Evolutionary conservation across 2,113 vertebrate genomes (phyloP).

Genomic region (Sus scrofa): DNA sequence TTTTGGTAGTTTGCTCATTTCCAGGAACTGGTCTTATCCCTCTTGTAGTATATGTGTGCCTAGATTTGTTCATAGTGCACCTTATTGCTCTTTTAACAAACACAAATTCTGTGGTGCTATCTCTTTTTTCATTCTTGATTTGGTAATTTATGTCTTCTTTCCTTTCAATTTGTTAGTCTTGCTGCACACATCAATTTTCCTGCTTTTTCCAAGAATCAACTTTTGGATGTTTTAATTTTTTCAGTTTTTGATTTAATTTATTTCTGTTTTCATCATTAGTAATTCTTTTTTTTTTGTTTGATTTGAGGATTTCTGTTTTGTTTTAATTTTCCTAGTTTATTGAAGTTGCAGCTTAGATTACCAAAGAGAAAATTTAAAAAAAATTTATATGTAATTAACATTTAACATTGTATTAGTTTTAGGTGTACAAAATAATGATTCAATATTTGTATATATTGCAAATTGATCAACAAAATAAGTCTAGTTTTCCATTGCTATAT

Average conservation of each 20-base stretch:
- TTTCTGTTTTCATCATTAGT: neutral
- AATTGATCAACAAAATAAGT: neutral
- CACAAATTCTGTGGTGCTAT: neutral
- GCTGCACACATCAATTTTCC: neutral
- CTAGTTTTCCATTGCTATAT: neutral
- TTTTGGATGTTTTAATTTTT: neutral
- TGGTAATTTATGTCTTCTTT: neutral
- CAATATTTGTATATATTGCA: neutral
- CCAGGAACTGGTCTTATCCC: neutral
- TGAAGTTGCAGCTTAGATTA: neutral
- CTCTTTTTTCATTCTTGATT: neutral
- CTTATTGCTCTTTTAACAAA: neutral
- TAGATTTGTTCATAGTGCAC: neutral
- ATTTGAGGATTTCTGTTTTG: neutral
- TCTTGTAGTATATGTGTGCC: neutral
- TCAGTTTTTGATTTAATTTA: neutral
- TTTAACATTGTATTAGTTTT: neutral
- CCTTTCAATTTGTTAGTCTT: neutral
- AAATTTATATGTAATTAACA: neutral
- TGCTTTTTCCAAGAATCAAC: neutral
- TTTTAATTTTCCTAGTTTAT: conserved; percentile 4
- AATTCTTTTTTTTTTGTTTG: neutral
- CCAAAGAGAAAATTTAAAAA: neutral
- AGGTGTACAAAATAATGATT: neutral
- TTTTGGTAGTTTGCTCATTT: neutral